These are phyloP conservation scores for Hozukius guyotensis DNA, from an alignment of 2,797 vertebrate species.

Conservation along the genomic window DNA sequence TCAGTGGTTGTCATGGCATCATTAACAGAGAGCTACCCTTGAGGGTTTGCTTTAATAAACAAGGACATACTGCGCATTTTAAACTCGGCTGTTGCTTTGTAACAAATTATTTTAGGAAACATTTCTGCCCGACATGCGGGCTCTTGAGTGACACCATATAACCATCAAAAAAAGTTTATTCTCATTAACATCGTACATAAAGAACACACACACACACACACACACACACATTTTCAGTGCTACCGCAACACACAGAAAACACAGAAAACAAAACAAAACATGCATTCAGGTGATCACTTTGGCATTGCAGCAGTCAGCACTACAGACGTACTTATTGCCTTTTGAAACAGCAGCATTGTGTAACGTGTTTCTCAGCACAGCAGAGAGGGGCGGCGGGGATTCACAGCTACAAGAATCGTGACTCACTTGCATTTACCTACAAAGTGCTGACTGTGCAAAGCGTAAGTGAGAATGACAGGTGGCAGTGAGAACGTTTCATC, in stretches of 20 bases:
- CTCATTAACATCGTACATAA: slow-evolving; percentile 14
- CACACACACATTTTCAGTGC: slow-evolving; percentile 34
- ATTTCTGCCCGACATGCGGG: not conserved
- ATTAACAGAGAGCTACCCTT: slow-evolving; percentile 41
- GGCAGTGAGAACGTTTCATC: slow-evolving; percentile 77
- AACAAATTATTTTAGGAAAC: slow-evolving; percentile 11
- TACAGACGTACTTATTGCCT: slow-evolving; percentile 29
- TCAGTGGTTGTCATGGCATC: slow-evolving; percentile 59
- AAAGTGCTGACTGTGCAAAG: slow-evolving; percentile 83
- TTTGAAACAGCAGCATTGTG: slow-evolving; percentile 26
- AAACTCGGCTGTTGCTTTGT: slow-evolving; percentile 8
- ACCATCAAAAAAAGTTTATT: slow-evolving; percentile 28
- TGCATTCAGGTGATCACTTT: slow-evolving; percentile 76
- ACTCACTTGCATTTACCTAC: slow-evolving; percentile 63
- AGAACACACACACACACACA: slow-evolving; percentile 29
- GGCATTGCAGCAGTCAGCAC: slow-evolving; percentile 82
- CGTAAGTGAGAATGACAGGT: slow-evolving; percentile 79
- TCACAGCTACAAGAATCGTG: slow-evolving; percentile 50
- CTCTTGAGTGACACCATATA: slow-evolving; percentile 6
- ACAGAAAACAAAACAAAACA: slow-evolving; percentile 58
- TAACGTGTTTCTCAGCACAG: slow-evolving; percentile 30
- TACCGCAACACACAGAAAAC: slow-evolving; percentile 53
- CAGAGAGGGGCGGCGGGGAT: slow-evolving; percentile 14
- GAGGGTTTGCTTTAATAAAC: slow-evolving; percentile 34
- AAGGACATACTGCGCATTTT: not conserved